phyloP scores from a whole-genome alignment of 2,797 vertebrate species.

The Dipus sagitta region DNA sequence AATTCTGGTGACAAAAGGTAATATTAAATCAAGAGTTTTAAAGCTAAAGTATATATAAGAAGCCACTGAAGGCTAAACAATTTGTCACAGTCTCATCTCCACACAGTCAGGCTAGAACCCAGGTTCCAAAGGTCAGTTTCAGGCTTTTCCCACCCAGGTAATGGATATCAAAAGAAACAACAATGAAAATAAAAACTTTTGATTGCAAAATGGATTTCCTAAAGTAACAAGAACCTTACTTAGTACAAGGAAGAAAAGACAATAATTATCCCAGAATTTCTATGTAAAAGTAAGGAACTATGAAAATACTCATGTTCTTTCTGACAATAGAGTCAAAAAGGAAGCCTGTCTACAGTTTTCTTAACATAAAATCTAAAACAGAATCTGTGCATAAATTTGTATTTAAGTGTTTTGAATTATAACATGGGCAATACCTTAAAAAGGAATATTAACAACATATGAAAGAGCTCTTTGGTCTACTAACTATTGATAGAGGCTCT shows the following conservation, averaged over 20 bases:
- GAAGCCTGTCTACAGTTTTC: conserved; percentile 6
- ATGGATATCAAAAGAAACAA: background rate
- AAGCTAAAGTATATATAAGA: conserved; percentile 5
- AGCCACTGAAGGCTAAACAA: conserved; percentile 21
- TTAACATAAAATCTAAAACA: conserved; percentile 52
- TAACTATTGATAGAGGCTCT: background rate
- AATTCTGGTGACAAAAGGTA: background rate
- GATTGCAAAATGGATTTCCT: conserved; percentile 39
- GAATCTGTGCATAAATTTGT: conserved; percentile 7
- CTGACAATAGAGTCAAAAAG: background rate
- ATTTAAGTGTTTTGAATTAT: background rate
- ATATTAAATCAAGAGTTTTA: conserved; percentile 25
- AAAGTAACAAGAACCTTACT: background rate
- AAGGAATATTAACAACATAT: background rate
- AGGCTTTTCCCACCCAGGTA: background rate
- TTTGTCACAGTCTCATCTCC: background rate
- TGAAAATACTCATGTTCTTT: background rate
- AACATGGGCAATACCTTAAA: background rate
- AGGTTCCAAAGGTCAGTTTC: background rate
- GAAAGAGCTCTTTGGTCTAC: background rate
- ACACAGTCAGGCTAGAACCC: background rate
- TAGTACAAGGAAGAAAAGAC: background rate
- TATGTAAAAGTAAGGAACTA: background rate
- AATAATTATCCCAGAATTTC: conserved; percentile 33
- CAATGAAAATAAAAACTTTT: background rate